Evolutionary conservation across 1,140 invertebrate genomes (phyloP), one percentile per base, ranked within the genome.

Genomic region (Bicyclus anynana): DNA sequence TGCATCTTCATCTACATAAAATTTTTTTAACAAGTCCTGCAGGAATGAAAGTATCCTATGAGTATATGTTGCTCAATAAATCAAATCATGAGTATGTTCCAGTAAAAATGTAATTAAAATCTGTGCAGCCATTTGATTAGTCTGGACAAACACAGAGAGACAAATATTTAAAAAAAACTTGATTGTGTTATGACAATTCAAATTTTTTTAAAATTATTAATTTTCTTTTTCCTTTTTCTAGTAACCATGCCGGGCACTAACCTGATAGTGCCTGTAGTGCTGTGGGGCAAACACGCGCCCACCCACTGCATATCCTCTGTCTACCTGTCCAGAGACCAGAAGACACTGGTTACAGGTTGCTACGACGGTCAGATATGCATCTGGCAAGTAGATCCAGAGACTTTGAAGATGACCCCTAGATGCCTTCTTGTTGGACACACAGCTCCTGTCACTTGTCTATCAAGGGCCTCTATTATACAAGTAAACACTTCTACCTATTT

Each of bases 331-430:
- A 92, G 94, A 54, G 97, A 99, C 90, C 95, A 98, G 79, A 94
- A 93, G 79, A 98, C 96, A 14, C 91, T 99, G 53, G 94, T 99
- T 1, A 99, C 98, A 17, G 98, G 98, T 27, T 98, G 97, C 80
- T 96, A 98, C 75, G 98, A 99, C 91, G 98, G 98, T 18, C 98
- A 99, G 84, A 97, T 99, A 72, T 97, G 97, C 81, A 91, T 99
- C 14, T 99, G 98, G 98, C 91, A 86, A 73, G 94, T 99, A 14
- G 93, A 96, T 67, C 94, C 95, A 2, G 93, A 93, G 62, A 94
- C 93, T 2, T 80, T 97, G 42, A 91, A 98, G 93, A 96, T 99
- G 92, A 97, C 93, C n/a, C 98, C 98, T 3, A 91, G 96, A 56
- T 98, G 96, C 89, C 91, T 99, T 59, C 89, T 99, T 29, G 97